Evolutionary conservation across 2,797 vertebrate species (phyloP).

Genomic region (Xiphophorus birchmanni): DNA sequence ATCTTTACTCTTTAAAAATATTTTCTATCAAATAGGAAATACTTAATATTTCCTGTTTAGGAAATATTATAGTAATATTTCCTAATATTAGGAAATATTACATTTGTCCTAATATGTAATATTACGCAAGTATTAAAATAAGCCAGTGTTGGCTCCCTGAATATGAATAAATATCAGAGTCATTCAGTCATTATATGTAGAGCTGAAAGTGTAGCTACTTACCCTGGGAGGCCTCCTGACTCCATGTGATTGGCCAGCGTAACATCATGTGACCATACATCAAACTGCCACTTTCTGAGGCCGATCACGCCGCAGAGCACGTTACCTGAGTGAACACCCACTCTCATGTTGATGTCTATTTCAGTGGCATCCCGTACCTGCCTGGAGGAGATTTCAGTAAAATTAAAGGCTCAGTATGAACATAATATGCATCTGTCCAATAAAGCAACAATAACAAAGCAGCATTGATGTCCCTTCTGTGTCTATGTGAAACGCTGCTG

Average conservation of each 20-base stretch:
- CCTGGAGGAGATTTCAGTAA: slow-evolving; percentile 70
- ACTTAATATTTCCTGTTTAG: too few species aligned
- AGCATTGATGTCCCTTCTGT: neutral
- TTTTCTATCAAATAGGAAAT: too few species aligned
- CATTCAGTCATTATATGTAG: neutral
- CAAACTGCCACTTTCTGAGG: slow-evolving; percentile 98
- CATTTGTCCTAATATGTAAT: neutral
- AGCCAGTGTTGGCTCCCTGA: neutral
- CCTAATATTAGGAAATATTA: neutral
- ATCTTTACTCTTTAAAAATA: too few species aligned
- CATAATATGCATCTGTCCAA: neutral
- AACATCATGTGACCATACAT: slow-evolving; percentile 98
- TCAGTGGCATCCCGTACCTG: slow-evolving; percentile 95
- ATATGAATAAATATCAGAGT: neutral
- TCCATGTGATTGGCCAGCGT: slow-evolving; percentile 99
- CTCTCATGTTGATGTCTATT: slow-evolving; percentile 97
- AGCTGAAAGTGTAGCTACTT: slow-evolving; percentile 37
- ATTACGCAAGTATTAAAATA: neutral
- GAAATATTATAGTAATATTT: neutral
- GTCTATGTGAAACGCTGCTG: neutral
- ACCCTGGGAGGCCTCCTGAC: slow-evolving; percentile 95
- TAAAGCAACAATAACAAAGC: slow-evolving; percentile 1
- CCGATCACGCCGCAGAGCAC: slow-evolving; percentile 97
- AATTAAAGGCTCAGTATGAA: neutral
- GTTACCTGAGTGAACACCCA: slow-evolving; percentile 96